A percentile compares a stretch with the other conserved stretches of the same genome.
These are phyloP conservation scores for Oxystoma pomonae DNA, from an alignment of 2,888 invertebrate species.

Conservation along the genomic window DNA sequence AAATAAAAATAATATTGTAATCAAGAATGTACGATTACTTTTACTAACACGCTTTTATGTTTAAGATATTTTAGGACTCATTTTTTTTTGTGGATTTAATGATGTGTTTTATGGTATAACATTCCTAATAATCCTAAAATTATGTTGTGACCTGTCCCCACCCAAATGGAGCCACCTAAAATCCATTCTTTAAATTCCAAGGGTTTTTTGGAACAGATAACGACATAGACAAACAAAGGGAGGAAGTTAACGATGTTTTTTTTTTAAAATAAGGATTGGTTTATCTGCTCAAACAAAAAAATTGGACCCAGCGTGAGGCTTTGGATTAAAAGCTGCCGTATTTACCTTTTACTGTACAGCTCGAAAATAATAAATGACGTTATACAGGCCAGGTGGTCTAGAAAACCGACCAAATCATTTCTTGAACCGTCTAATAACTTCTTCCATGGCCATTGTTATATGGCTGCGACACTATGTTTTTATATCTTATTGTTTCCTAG, in stretches of 20 bases:
- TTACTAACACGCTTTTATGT: too few species aligned
- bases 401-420: constrained; percentile 18
- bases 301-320: background rate
- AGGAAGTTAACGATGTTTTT: background rate
- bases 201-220: background rate
- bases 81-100: too few species aligned
- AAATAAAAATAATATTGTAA: too few species aligned
- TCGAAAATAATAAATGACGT: constrained; percentile 5
- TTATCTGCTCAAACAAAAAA: background rate
- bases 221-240: background rate
- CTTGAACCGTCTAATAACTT: constrained; percentile 22
- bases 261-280: background rate
- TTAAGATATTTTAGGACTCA: too few species aligned
- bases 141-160: background rate
- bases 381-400: constrained; percentile 14
- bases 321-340: background rate
- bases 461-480: background rate
- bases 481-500: background rate
- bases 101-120: too few species aligned
- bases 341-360: background rate
- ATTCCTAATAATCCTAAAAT: too few species aligned
- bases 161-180: background rate
- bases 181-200: background rate
- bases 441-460: constrained; percentile 17
- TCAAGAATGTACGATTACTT: too few species aligned